Evolutionary conservation across 2,797 vertebrate species (phyloP).

Genomic region (Ibycter americanus): DNA sequence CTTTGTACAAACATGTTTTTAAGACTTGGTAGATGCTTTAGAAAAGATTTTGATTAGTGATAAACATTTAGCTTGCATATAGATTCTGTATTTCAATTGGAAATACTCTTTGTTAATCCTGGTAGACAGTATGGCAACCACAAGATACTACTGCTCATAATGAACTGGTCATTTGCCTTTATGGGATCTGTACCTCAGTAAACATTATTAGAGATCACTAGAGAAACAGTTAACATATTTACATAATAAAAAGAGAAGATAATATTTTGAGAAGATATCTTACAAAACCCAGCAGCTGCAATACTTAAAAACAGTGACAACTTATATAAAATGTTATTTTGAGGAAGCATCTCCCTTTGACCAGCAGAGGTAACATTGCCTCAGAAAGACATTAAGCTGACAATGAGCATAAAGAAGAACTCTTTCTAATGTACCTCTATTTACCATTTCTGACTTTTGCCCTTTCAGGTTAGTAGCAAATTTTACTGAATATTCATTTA

Average conservation of each 20-base stretch:
- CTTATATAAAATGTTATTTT: background rate
- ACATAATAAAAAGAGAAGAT: background rate
- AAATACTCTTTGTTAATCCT: background rate
- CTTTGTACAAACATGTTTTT: background rate
- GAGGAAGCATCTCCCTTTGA: background rate
- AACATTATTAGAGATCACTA: background rate
- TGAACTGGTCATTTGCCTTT: background rate
- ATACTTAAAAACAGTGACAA: background rate
- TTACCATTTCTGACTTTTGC: constrained; percentile 25
- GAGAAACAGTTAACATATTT: background rate
- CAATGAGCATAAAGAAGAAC: background rate
- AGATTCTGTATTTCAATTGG: background rate
- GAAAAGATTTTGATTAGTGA: background rate
- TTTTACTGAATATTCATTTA: constrained; percentile 5
- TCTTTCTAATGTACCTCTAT: background rate
- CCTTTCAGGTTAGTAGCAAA: constrained; percentile 16
- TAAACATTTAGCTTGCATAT: background rate
- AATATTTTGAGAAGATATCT: background rate
- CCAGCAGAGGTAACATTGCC: constrained; percentile 14
- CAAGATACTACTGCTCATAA: background rate
- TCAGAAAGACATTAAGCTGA: background rate
- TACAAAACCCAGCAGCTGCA: background rate
- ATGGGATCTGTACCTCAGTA: background rate
- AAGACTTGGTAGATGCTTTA: background rate
- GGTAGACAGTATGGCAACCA: background rate